These are phyloP conservation scores for Xerus inauris DNA, from an alignment of 2,113 vertebrate species.

Conservation along the genomic window DNA sequence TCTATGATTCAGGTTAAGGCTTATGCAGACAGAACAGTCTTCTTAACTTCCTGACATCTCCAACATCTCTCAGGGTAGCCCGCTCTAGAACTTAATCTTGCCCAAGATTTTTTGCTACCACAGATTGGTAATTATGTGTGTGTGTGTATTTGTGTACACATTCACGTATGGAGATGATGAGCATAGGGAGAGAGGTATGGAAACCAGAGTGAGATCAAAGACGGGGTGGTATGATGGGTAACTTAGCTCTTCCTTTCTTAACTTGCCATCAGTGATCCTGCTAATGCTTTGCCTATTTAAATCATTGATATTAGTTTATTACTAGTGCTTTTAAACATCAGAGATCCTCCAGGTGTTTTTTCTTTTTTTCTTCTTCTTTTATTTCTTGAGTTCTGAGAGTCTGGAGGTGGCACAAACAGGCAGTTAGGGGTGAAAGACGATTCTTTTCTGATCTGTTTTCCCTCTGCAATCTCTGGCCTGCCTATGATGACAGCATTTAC, in stretches of 20 bases:
- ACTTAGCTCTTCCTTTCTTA: neutral
- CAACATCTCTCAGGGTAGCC: neutral
- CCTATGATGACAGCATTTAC: neutral
- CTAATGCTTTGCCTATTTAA: neutral
- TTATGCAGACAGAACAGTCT: neutral
- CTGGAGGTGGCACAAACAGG: neutral
- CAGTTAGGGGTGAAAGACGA: neutral
- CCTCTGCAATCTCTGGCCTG: neutral
- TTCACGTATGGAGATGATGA: neutral
- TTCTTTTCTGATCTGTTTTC: neutral
- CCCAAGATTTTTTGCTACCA: neutral
- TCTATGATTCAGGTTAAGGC: neutral
- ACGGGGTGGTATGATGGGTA: neutral
- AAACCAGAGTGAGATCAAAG: neutral
- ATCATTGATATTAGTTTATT: neutral
- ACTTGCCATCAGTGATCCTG: neutral
- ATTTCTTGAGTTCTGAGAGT: neutral
- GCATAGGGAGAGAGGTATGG: neutral
- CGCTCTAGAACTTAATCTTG: neutral
- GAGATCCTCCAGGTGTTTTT: neutral
- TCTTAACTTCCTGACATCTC: neutral
- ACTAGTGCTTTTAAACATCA: neutral
- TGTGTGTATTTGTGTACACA: neutral
- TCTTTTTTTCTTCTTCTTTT: neutral
- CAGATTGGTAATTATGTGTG: neutral